A percentile compares a stretch with the other conserved stretches of the same genome.
These are phyloP conservation scores for Nipponia nippon DNA, from an alignment of 2,113 vertebrate genomes.

Conservation along the genomic window DNA sequence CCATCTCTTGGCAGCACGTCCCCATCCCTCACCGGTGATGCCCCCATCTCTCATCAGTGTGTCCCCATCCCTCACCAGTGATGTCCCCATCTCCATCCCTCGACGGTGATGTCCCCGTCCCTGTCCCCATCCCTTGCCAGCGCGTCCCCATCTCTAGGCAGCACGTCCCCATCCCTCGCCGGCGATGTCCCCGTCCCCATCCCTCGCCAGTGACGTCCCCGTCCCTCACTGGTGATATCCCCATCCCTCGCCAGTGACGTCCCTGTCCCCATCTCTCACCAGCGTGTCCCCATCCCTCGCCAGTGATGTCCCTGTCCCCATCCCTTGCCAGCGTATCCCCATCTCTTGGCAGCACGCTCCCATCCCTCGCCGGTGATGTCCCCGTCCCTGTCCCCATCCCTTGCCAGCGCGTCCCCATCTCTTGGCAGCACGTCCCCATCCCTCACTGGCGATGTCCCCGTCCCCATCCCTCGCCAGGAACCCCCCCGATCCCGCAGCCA, in stretches of 20 bases:
- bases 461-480: not conserved
- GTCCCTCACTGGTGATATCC: not conserved
- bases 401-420: too few species aligned
- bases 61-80: not conserved
- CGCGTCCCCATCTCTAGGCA: too few species aligned
- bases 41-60: too few species aligned
- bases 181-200: not conserved
- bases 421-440: not conserved
- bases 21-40: not conserved
- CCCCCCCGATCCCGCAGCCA: accelerated
- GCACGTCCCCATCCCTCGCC: not conserved
- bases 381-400: not conserved
- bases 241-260: not conserved
- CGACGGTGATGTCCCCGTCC: too few species aligned
- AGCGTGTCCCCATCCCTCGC: not conserved
- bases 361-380: not conserved
- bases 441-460: not conserved
- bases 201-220: accelerated
- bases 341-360: too few species aligned
- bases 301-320: not conserved
- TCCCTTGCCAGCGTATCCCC: too few species aligned
- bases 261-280: not conserved
- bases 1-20: not conserved
- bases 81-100: not conserved
- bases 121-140: not conserved